Base-by-base conservation (phyloP, 2,797 vertebrate species). In the Denticeps clupeoides region DNA sequence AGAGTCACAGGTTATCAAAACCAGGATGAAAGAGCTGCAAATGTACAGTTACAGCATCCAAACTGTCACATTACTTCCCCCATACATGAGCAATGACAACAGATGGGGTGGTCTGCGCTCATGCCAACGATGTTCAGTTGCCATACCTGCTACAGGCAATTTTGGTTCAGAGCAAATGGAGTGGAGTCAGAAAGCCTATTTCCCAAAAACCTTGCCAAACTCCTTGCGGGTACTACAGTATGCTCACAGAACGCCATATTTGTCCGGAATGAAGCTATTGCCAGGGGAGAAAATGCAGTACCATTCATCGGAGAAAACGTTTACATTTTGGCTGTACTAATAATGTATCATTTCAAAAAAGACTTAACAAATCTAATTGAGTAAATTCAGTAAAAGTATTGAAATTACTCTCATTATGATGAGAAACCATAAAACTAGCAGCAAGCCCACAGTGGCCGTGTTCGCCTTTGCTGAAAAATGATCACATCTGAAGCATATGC, bases 141-240 rank as follows among this genome's bases (percentile, higher is more conserved):
- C 58, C 51, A 55, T 59, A 47, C 53, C 52, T 50, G 53, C 53
- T 53, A 45, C 43, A 51, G 61, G 56, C 56, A 27, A 25, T 59
- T 46, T 51, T 47, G 48, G 35, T 52, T 22, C 32, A 48, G 32
- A 41, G 31, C 32, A 48, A 53, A 23, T 33, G 40, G 41, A 29
- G 43, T 58, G 24, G 37, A 49, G 55, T 49, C 32, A 37, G 43
- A 42, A 26, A 37, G 37, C 16, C 33, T 15, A 19, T 18, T 37
- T 33, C 33, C 33, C 8, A 37, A 10, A 9, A 37, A 18, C 7
- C 7, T 7, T 37, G 33, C 7, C 8, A 3, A 33, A 25, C 25
- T 24, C 24, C 24, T 25, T 24, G 24, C 4, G 25, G 24, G 16
- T 33, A 37, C 18, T 33, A 33, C 33, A 8, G 3, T 18, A 16